Evolutionary conservation across 2,888 invertebrate species (phyloP).

Genomic region (Limnephilus auricula): DNA sequence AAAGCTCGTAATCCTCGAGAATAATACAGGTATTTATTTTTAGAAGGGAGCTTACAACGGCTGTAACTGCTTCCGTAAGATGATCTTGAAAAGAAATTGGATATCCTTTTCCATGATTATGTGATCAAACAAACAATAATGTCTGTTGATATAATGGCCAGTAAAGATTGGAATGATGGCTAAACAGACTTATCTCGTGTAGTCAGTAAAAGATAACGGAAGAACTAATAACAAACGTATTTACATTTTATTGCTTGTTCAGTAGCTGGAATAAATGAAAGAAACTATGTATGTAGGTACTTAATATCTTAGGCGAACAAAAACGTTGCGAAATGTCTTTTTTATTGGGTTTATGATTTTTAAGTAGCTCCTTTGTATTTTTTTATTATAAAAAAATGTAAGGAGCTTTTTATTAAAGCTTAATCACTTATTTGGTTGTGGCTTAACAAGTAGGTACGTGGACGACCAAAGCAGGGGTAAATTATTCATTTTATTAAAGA

Average conservation of each 20-base stretch:
- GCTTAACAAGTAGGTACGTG: background rate
- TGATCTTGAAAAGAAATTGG: background rate
- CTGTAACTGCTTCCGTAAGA: background rate
- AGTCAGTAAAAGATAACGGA: background rate
- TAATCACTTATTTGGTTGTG: background rate
- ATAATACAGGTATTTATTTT: background rate
- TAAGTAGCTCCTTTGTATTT: background rate
- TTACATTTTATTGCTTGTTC: background rate
- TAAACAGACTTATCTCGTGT: background rate
- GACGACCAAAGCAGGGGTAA: background rate
- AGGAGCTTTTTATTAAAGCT: background rate
- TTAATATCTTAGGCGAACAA: background rate
- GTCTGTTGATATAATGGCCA: background rate
- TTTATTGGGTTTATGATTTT: background rate
- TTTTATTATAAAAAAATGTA: background rate
- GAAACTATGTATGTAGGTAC: background rate
- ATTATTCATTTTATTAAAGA: background rate
- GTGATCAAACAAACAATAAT: background rate
- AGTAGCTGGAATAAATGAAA: background rate
- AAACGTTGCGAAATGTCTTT: background rate
- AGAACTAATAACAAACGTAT: background rate
- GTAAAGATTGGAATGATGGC: background rate
- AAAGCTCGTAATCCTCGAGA: background rate
- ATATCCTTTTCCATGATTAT: background rate
- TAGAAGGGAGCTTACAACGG: background rate